phyloP scores from a whole-genome alignment of 2,888 invertebrate species.

The Hololepta plana region DNA sequence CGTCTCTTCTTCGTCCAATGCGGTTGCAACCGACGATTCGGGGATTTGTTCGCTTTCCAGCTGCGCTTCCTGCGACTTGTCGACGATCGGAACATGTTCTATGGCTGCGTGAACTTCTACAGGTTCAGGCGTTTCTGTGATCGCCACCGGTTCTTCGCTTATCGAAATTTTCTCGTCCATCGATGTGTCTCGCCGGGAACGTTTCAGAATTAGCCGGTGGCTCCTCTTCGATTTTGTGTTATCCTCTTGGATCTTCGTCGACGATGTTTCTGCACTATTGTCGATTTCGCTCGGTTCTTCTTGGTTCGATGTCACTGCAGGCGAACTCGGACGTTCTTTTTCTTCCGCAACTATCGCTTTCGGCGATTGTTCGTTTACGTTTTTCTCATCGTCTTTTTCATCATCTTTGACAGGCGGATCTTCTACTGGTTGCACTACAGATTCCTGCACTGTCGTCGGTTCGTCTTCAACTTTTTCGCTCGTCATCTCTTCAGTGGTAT shows the following conservation, averaged over 20 bases:
- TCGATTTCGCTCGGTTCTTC: too few species aligned
- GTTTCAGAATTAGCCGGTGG: too few species aligned
- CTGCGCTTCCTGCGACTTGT: background rate
- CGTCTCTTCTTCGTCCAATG: too few species aligned
- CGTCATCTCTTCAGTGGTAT: conserved; percentile 3
- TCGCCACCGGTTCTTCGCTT: background rate
- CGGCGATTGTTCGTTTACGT: conserved; percentile 10
- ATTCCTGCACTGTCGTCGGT: background rate
- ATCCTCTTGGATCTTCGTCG: too few species aligned
- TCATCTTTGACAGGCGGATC: conserved; percentile 13
- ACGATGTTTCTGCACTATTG: too few species aligned
- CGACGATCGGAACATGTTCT: conserved; percentile 4
- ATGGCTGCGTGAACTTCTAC: too few species aligned
- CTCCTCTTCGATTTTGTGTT: too few species aligned
- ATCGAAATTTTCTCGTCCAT: too few species aligned
- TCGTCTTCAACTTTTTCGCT: conserved; percentile 1
- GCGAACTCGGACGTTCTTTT: background rate
- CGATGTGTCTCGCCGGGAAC: too few species aligned
- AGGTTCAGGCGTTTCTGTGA: background rate
- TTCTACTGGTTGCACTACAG: background rate
- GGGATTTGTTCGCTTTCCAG: too few species aligned
- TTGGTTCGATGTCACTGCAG: background rate
- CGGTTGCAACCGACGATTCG: too few species aligned
- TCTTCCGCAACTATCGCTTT: too few species aligned
- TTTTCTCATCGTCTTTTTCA: conserved; percentile 15